Evolutionary conservation across 2,797 vertebrate species (phyloP), one percentile per base, ranked within the genome.

Genomic region (Sebastes taczanowskii): DNA sequence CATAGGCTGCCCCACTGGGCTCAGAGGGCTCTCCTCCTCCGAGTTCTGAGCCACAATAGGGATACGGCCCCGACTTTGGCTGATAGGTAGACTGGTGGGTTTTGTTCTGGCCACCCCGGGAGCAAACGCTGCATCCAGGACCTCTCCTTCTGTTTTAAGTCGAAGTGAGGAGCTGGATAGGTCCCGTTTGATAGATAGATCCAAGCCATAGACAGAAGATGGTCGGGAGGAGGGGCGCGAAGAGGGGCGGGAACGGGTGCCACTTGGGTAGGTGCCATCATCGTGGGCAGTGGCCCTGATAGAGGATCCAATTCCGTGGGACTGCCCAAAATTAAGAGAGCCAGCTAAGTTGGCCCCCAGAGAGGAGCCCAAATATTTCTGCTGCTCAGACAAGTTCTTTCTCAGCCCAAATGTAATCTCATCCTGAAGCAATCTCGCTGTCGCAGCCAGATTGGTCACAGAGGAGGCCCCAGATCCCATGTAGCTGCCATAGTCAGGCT

Each of bases 41-140:
- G 99, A 99, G 91, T 99, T 99, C 92, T 99, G 99, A 1, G 98
- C 98, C 89, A 99, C 97, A 86, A 99, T 98, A 38, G 99, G 98
- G 86, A 99, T 99, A 62, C 99, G 96, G 72, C 98, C 98, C 85
- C 98, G 96, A 78, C 98, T 99, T 94, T 99, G 98, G 95, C 98
- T 99, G 87, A 99, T 99, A 59, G 98, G 98, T 88, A 99, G 95
- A 94, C 98, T 99, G 35, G 98, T 98, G 25, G 99, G 99, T 89
- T 99, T 99, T 89, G 96, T 94, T 95, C 99, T 97, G 83, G 97
- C 95, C 75, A 97, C 96, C 34, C 97, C 95, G 80, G 97, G 93
- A 70, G 95, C 96, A 94, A 98, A 99, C 10, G 98, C 97, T 84
- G 97, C 95, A 86, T 99, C 99, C 84, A 99, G 89, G 67, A 97